Percentiles rank a stretch among this genome's conserved stretches.
phyloP scores from a whole-genome alignment of 2,888 invertebrate genomes.

The Dugesia japonica region DNA sequence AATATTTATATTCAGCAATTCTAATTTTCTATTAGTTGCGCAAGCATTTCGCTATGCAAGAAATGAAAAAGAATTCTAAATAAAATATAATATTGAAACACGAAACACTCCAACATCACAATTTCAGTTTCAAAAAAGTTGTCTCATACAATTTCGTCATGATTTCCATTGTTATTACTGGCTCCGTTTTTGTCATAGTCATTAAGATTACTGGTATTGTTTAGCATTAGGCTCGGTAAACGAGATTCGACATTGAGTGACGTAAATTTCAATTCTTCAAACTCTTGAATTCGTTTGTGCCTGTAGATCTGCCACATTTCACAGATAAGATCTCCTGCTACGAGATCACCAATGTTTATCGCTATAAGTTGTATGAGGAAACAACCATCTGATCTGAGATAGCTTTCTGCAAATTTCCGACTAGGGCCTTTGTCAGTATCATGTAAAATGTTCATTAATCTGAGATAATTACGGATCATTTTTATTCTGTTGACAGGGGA shows the following conservation, averaged over 20 bases:
- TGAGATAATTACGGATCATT: conserved; percentile 25
- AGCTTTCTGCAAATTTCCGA: conserved; percentile 24
- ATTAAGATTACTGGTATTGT: conserved; percentile 23
- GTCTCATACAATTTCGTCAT: background rate
- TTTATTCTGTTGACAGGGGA: background rate
- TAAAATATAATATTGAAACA: background rate
- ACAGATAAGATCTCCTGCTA: conserved; percentile 25
- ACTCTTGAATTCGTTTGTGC: conserved; percentile 20
- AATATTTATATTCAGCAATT: background rate
- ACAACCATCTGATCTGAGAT: conserved; percentile 17
- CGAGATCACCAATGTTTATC: conserved; percentile 17
- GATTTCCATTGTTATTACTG: conserved; percentile 24
- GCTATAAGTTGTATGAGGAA: conserved; percentile 14
- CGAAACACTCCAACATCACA: background rate
- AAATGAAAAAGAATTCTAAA: background rate
- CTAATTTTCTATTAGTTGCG: background rate
- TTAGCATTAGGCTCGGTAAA: conserved; percentile 28
- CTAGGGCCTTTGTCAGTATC: conserved; percentile 11
- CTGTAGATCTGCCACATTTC: conserved; percentile 24
- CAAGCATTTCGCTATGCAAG: background rate
- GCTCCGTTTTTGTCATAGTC: conserved; percentile 24
- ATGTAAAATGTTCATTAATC: conserved; percentile 9
- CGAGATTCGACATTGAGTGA: conserved; percentile 32
- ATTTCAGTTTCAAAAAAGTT: background rate
- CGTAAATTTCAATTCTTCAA: conserved; percentile 5